These are phyloP conservation scores for Arenicola marina DNA, from an alignment of 2,888 invertebrate species.

Conservation along the genomic window DNA sequence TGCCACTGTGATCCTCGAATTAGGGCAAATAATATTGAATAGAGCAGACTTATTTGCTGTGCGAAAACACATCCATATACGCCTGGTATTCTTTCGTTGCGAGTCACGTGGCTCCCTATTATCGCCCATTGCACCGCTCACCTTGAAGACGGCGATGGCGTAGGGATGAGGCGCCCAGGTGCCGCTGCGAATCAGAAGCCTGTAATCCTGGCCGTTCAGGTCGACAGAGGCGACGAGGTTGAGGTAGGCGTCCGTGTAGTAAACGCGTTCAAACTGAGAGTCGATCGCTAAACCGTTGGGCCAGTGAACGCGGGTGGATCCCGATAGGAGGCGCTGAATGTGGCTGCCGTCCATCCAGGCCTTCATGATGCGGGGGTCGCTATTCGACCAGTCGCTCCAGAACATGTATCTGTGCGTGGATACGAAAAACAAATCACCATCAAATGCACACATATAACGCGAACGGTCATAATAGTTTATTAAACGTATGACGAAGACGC, in stretches of 20 bases:
- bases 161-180: slow-evolving; percentile 75
- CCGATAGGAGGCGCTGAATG: slow-evolving; percentile 55
- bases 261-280: slow-evolving; percentile 78
- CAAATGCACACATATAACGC: too few relatives aligned
- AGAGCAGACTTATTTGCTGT: too few relatives aligned
- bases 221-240: slow-evolving; percentile 81
- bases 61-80: too few relatives aligned
- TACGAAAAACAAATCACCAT: not conserved
- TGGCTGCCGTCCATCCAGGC: slow-evolving; percentile 80
- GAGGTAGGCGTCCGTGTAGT: slow-evolving; percentile 84
- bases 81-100: too few relatives aligned
- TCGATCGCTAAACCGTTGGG: slow-evolving; percentile 88
- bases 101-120: not conserved
- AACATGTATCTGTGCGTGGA: slow-evolving; percentile 67
- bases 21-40: too few relatives aligned
- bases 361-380: slow-evolving; percentile 76
- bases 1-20: too few relatives aligned
- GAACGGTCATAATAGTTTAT: too few relatives aligned
- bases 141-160: slow-evolving; percentile 81
- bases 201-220: slow-evolving; percentile 70
- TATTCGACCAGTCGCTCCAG: slow-evolving; percentile 87
- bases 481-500: too few relatives aligned
- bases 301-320: slow-evolving; percentile 73
- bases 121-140: too few relatives aligned
- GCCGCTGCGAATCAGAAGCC: slow-evolving; percentile 63